Evolutionary conservation across 2,113 vertebrate species (phyloP), one percentile per base, ranked within the genome.

Genomic region (Stigmatopora argus): DNA sequence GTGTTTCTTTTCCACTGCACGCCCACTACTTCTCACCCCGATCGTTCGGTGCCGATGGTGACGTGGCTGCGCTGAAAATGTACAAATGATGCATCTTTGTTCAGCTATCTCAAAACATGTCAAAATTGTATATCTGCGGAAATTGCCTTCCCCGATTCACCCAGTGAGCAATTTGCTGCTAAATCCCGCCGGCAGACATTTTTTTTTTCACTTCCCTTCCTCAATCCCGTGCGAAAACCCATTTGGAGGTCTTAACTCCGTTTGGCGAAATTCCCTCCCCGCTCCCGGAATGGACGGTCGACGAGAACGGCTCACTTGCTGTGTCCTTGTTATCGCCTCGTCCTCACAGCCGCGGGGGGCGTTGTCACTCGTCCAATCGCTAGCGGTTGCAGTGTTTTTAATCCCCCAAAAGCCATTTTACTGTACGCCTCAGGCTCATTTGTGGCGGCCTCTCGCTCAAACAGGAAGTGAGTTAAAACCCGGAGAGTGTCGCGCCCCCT

Each of bases 1-100:
- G 88, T 78, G 48, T 65, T 21, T 85, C 89, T 89, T 85, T 92
- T 92, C 90, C 91, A 91, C 86, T 88, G 81, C 82, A 64, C 80
- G 85, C 77, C 84, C 75, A 49, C 78, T 73, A 77, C 64, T 66
- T 66, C 74, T 21, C 68, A 80, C 76, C 78, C 69, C 58, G 89
- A 90, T 90, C 88, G 26, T 44, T 46, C 15, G 59, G 17, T 41
- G 9, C 1, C 10, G 69, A 68, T 41, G 19, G 35, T 31, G 38
- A 41, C 52, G 73, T 64, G 61, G 71, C 44, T 62, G 1, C 51
- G 57, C 65, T 23, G 45, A 34, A 53, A 82, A 70, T 64, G 69
- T 41, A 41, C 38, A 41, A 41, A 41, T 41, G 4, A 41, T 41
- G 38, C 6, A 41, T 41, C 6, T 41, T 41, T 41, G 38, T 9